Evolutionary conservation across 2,113 vertebrate genomes (phyloP).

Genomic region (Epinephelus cyanopodus): DNA sequence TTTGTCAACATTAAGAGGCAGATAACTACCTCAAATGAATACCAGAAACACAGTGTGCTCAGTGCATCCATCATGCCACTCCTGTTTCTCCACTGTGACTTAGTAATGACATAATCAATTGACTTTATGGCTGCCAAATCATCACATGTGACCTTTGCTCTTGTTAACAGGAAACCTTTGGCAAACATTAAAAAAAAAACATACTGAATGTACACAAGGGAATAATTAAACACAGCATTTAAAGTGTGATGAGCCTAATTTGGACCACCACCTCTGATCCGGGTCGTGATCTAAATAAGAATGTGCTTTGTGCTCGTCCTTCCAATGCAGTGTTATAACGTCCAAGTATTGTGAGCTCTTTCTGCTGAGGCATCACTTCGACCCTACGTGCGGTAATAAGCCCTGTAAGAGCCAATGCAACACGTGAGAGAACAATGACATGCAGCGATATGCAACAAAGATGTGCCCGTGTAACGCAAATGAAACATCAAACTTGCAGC

Average conservation of each 20-base stretch:
- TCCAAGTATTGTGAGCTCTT: conserved; percentile 12
- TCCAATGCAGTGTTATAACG: conserved; percentile 51
- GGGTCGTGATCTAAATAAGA: conserved; percentile 39
- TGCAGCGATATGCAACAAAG: conserved; percentile 23
- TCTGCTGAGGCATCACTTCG: conserved; percentile 58
- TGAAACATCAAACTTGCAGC: conserved; percentile 57
- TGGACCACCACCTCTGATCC: conserved; percentile 26
- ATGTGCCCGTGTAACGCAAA: conserved; percentile 19
- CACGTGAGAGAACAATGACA: conserved; percentile 68
- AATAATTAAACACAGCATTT: neutral
- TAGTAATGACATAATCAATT: conserved; percentile 66
- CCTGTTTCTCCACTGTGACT: conserved; percentile 27
- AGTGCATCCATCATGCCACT: neutral
- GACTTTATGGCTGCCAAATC: conserved; percentile 49
- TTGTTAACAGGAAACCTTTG: conserved; percentile 5
- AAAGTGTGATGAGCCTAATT: neutral
- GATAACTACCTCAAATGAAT: neutral
- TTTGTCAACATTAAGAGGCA: neutral
- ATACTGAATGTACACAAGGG: neutral
- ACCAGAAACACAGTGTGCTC: neutral
- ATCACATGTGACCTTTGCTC: conserved; percentile 62
- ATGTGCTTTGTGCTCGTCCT: conserved; percentile 51
- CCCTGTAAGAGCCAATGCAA: conserved; percentile 54
- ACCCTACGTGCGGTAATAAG: neutral
- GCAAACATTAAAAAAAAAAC: conserved; percentile 45